Percentiles rank a stretch among this genome's conserved stretches.
Evolutionary conservation across 1,140 invertebrate species (phyloP).

Genomic region (Leptinotarsa defecta): DNA sequence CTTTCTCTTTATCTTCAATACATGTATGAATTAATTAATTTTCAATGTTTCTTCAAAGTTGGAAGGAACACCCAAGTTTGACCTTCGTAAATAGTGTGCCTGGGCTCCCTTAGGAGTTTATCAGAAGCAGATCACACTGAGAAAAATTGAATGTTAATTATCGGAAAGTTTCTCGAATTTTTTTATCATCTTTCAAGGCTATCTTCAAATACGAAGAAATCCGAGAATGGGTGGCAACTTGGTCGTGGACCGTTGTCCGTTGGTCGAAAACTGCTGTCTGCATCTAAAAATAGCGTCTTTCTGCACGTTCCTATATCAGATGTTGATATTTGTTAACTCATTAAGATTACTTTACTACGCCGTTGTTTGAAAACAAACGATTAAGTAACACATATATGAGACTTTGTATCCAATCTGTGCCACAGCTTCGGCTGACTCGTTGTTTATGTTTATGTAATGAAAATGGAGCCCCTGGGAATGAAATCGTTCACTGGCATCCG

Average conservation of each 20-base stretch:
- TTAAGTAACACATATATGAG: conserved; percentile 8
- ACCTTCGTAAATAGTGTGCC: too few relatives aligned
- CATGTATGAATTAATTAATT: too few relatives aligned
- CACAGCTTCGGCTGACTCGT: neutral
- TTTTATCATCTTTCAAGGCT: too few relatives aligned
- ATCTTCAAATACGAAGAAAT: neutral
- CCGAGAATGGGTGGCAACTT: neutral
- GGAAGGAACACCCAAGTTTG: too few relatives aligned
- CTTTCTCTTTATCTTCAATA: too few relatives aligned
- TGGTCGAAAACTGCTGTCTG: neutral
- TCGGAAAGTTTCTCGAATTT: too few relatives aligned
- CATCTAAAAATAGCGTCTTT: conserved; percentile 1
- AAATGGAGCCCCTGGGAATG: too few relatives aligned
- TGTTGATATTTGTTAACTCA: conserved; percentile 8
- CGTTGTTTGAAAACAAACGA: conserved; percentile 1
- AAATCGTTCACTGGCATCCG: too few relatives aligned
- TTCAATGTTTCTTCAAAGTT: too few relatives aligned
- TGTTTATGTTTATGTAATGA: neutral
- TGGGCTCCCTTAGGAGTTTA: too few relatives aligned
- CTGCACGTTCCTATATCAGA: conserved; percentile 1
- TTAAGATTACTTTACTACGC: conserved; percentile 4
- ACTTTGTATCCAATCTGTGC: neutral
- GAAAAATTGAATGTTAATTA: too few relatives aligned
- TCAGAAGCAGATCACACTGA: too few relatives aligned
- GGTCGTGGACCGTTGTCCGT: neutral